phyloP scores from a whole-genome alignment of 37 sponge, comb jelly and placozoan genomes.

The Bolinopsis microptera region DNA sequence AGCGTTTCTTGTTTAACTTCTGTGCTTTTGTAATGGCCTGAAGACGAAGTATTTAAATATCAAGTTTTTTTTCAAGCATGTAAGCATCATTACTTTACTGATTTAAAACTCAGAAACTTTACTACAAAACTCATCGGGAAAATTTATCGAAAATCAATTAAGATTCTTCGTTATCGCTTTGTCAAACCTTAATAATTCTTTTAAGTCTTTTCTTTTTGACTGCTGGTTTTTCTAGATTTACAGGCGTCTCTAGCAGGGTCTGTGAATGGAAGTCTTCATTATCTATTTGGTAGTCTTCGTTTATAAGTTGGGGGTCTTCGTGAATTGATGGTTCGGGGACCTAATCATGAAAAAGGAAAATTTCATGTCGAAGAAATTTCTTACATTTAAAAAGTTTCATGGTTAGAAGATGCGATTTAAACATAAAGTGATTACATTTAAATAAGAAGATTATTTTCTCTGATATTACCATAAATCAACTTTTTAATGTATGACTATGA shows the following conservation, averaged over 20 bases:
- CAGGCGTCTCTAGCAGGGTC: background rate
- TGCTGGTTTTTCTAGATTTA: background rate
- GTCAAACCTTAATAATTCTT: background rate
- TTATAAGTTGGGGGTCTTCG: background rate
- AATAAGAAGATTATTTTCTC: too few species aligned
- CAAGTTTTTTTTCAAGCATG: too few species aligned
- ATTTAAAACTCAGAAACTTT: too few species aligned
- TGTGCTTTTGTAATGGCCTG: background rate
- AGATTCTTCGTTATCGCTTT: background rate
- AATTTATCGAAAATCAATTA: too few species aligned
- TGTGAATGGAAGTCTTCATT: background rate
- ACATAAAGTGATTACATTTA: too few species aligned
- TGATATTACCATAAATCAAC: too few species aligned
- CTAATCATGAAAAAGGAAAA: too few species aligned
- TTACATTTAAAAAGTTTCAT: too few species aligned
- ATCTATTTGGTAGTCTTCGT: conserved; percentile 24
- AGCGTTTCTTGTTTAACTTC: conserved; percentile 7
- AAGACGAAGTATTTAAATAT: background rate
- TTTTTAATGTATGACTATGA: too few species aligned
- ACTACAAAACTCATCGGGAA: too few species aligned
- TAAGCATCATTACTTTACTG: background rate
- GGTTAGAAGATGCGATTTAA: too few species aligned
- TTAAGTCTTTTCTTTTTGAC: conserved; percentile 14
- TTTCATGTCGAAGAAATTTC: too few species aligned
- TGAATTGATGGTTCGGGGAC: background rate